Conservation (phyloP, 1,140 invertebrate species). For the Bombus superbus region DNA sequence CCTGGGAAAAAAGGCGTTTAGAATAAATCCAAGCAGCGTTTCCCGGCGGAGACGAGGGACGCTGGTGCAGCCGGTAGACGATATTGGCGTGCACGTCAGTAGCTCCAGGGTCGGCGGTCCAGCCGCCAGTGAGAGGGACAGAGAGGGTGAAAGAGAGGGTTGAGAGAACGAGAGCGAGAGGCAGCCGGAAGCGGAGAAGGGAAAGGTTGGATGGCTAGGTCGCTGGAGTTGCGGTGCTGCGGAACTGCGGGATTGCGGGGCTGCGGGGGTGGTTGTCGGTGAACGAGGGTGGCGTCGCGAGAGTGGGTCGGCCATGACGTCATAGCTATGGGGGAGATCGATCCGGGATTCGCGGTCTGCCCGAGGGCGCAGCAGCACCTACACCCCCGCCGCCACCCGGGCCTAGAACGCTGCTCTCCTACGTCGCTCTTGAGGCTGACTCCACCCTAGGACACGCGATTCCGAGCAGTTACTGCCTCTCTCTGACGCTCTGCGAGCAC, state of each 20-base stretch:
- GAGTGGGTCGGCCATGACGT: constrained; percentile 69
- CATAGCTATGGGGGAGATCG: constrained; percentile 67
- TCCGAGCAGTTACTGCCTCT: not conserved
- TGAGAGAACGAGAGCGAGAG: constrained; percentile 31
- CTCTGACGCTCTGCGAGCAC: not conserved
- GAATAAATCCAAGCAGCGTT: constrained; percentile 32
- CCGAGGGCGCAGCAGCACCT: constrained; percentile 60
- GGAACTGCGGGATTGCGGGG: constrained; percentile 49
- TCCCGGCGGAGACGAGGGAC: constrained; percentile 29
- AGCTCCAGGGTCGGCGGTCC: constrained; percentile 54
- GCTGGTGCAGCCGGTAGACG: constrained; percentile 41
- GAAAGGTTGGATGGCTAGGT: constrained; percentile 51
- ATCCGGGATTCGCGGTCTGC: constrained; percentile 70
- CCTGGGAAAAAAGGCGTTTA: constrained; percentile 32
- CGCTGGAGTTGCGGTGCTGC: constrained; percentile 58
- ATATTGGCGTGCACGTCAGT: constrained; percentile 52
- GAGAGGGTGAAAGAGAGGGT: not conserved
- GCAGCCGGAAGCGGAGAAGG: constrained; percentile 40
- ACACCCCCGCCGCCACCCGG: constrained; percentile 2
- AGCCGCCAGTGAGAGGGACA: not conserved
- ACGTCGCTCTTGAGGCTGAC: constrained; percentile 40
- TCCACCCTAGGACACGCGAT: constrained; percentile 49
- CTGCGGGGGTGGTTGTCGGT: constrained; percentile 28
- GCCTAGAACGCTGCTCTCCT: constrained; percentile 35
- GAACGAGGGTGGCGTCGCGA: constrained; percentile 62